Evolutionary conservation across 2,113 vertebrate genomes (phyloP).

Genomic region (Psammodynastes pulverulentus): DNA sequence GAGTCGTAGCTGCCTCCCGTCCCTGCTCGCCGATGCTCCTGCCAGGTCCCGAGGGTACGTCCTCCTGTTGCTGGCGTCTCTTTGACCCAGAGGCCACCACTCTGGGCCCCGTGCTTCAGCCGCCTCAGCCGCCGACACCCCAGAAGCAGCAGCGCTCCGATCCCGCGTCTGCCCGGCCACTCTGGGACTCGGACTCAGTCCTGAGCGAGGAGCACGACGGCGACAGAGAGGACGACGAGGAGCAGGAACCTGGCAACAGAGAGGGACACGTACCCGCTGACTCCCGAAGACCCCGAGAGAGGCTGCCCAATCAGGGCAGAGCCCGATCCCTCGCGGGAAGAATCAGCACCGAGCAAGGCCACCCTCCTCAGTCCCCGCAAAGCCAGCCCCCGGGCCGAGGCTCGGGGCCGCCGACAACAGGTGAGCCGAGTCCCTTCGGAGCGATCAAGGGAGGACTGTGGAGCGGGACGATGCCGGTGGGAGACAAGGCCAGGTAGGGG

Average conservation of each 20-base stretch:
- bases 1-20: slow-evolving; percentile 49
- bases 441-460: neutral
- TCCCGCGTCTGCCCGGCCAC: slow-evolving; percentile 57
- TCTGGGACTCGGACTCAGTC: slow-evolving; percentile 81
- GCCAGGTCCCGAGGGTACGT: slow-evolving; percentile 52
- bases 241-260: neutral
- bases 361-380: neutral
- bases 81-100: slow-evolving; percentile 73
- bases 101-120: slow-evolving; percentile 57
- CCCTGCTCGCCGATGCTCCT: slow-evolving; percentile 24
- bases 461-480: neutral
- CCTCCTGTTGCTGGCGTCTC: slow-evolving; percentile 85
- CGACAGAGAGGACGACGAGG: slow-evolving; percentile 61
- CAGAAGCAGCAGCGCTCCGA: slow-evolving; percentile 33
- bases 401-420: slow-evolving; percentile 24
- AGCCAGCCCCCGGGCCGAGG: neutral
- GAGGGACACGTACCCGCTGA: neutral
- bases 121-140: slow-evolving; percentile 12
- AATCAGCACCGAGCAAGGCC: neutral
- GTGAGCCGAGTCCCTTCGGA: neutral
- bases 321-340: neutral
- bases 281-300: slow-evolving; percentile 17
- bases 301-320: neutral
- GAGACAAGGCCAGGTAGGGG: neutral
- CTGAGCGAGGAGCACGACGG: slow-evolving; percentile 79